These are phyloP conservation scores for Plagodis dolabraria DNA, from an alignment of 2,888 invertebrate genomes.

Conservation along the genomic window DNA sequence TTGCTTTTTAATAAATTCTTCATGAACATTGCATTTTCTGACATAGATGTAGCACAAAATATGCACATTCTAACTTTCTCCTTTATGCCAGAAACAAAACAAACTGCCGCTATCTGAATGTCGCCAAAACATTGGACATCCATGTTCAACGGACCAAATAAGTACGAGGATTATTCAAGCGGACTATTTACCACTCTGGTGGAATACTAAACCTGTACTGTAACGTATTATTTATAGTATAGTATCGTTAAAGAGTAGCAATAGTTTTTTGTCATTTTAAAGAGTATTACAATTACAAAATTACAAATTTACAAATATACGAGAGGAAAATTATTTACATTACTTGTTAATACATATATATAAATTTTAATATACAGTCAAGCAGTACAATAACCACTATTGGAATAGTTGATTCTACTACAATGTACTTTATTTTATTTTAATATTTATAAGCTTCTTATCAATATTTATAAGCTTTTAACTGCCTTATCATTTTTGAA, in stretches of 20 bases:
- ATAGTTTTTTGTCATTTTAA: no score
- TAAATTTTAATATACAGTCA: no score
- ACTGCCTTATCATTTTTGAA: not conserved
- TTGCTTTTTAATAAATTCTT: slow-evolving; percentile 14
- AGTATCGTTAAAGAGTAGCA: not conserved
- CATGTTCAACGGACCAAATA: slow-evolving; percentile 10
- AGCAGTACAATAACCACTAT: not conserved
- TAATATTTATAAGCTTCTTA: not conserved
- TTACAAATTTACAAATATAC: no score
- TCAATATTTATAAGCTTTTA: no score
- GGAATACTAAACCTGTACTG: not conserved
- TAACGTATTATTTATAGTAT: not conserved
- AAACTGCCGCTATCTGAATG: slow-evolving; percentile 41
- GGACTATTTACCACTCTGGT: slow-evolving; percentile 2
- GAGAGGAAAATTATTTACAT: no score
- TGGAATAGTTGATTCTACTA: no score
- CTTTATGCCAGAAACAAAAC: slow-evolving; percentile 42
- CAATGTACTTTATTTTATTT: not conserved
- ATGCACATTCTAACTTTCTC: slow-evolving; percentile 37
- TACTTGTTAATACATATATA: not conserved
- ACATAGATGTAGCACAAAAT: slow-evolving; percentile 8
- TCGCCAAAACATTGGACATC: slow-evolving; percentile 25
- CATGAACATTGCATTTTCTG: slow-evolving; percentile 2
- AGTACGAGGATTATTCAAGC: slow-evolving; percentile 11
- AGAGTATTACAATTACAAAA: no score